Conservation (phyloP, 2,113 vertebrate species). For the Ctenomys sociabilis region DNA sequence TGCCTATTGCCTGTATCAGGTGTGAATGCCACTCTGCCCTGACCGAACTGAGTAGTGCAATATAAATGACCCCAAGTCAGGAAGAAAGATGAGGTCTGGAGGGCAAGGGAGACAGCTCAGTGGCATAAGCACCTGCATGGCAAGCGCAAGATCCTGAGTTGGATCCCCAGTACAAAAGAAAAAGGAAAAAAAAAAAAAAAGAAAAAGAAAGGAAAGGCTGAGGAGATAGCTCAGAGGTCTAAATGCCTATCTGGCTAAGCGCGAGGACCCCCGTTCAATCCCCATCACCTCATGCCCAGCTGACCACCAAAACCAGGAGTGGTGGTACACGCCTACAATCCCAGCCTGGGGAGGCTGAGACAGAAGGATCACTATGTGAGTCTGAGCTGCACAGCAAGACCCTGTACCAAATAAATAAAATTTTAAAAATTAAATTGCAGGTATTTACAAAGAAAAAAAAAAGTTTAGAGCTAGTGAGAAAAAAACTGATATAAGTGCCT, state of each 20-base stretch:
- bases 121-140: not conserved
- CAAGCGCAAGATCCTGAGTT: too few relatives aligned
- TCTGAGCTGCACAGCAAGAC: not conserved
- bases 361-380: not conserved
- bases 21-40: not conserved
- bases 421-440: too few relatives aligned
- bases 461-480: not conserved
- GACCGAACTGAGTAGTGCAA: not conserved
- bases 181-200: too few relatives aligned
- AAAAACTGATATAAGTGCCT: not conserved
- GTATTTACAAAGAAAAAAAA: not conserved
- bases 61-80: conserved; percentile 7
- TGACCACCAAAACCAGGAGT: too few relatives aligned
- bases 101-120: not conserved
- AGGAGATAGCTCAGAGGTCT: too few relatives aligned
- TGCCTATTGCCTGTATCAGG: not conserved
- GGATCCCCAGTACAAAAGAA: too few relatives aligned
- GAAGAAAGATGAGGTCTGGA: conserved; percentile 9
- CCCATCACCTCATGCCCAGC: too few relatives aligned
- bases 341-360: not conserved
- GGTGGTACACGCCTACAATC: not conserved
- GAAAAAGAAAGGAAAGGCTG: too few relatives aligned
- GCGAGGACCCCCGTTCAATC: too few relatives aligned
- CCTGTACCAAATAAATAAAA: not conserved
- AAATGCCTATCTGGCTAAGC: too few relatives aligned